Conservation (phyloP, 2,797 vertebrate species). For the Trichosurus vulpecula region DNA sequence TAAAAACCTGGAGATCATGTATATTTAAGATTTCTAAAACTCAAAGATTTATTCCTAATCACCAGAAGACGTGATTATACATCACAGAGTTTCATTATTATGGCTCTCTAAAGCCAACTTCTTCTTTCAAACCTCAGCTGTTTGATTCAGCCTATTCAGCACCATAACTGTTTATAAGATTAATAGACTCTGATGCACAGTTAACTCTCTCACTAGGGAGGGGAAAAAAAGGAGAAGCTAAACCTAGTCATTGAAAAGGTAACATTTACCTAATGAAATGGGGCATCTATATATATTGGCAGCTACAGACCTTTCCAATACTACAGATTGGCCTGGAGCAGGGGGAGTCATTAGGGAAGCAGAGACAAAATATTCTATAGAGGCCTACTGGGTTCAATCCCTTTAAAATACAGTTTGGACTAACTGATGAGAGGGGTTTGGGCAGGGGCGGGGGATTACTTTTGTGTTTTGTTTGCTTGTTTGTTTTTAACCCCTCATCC, state of each 20-base stretch:
- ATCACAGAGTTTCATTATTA: constrained; percentile 77
- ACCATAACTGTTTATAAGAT: constrained; percentile 70
- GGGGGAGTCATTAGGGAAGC: background rate
- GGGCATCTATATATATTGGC: constrained; percentile 45
- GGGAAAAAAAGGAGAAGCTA: constrained; percentile 10
- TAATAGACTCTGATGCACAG: constrained; percentile 71
- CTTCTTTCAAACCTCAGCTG: constrained; percentile 69
- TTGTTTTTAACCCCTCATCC: background rate
- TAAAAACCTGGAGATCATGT: constrained; percentile 41
- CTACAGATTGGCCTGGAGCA: constrained; percentile 57
- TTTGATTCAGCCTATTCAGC: constrained; percentile 75
- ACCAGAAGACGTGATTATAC: constrained; percentile 69
- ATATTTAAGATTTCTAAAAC: constrained; percentile 69
- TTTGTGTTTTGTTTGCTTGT: background rate
- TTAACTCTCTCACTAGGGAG: constrained; percentile 20
- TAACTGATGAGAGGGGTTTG: background rate
- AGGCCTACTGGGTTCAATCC: background rate
- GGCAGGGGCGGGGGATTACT: no score
- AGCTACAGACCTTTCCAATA: background rate
- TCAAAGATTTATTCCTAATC: constrained; percentile 65
- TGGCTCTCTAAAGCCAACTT: constrained; percentile 55
- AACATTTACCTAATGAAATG: constrained; percentile 51
- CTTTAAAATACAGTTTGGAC: background rate
- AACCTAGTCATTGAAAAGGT: constrained; percentile 44
- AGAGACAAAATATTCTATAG: fast-evolving